phyloP scores from a whole-genome alignment of 1,140 invertebrate species.

The Panulirus ornatus region DNA sequence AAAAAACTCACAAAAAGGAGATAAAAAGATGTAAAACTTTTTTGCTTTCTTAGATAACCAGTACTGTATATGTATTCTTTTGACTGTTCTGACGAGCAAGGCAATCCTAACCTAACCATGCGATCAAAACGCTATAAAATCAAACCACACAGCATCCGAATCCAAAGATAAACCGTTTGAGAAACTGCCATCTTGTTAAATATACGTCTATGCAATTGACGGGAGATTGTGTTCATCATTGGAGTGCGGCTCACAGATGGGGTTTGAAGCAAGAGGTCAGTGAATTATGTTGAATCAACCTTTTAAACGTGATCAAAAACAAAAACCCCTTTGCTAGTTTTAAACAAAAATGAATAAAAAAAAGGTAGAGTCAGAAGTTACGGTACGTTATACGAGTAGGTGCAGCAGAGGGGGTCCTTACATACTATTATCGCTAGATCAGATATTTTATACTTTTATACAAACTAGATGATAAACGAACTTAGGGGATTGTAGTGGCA shows the following conservation, averaged over 20 bases:
- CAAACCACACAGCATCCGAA: constrained; percentile 37
- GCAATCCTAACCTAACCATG: constrained; percentile 28
- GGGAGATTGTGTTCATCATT: not conserved
- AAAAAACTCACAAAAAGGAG: no score
- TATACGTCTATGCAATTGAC: constrained; percentile 38
- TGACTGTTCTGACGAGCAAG: constrained; percentile 41
- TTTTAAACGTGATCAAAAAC: constrained; percentile 5
- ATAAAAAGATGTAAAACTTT: constrained; percentile 1
- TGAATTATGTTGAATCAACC: not conserved
- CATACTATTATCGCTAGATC: constrained; percentile 56
- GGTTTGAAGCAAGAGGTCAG: not conserved
- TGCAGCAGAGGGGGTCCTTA: not conserved
- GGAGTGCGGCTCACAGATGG: not conserved
- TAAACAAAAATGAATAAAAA: not conserved
- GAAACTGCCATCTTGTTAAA: constrained; percentile 2
- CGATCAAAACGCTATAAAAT: constrained; percentile 3
- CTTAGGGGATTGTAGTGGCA: constrained; percentile 38
- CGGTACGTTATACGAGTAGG: not conserved
- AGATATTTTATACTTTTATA: constrained; percentile 72
- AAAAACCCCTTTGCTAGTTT: not conserved
- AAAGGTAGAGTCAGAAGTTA: not conserved
- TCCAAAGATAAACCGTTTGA: constrained; percentile 20
- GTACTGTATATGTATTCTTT: not conserved
- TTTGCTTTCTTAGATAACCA: not conserved
- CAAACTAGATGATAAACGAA: constrained; percentile 45